These are phyloP conservation scores for Cynaeus angustus DNA, from an alignment of 2,888 invertebrate genomes.

Conservation along the genomic window DNA sequence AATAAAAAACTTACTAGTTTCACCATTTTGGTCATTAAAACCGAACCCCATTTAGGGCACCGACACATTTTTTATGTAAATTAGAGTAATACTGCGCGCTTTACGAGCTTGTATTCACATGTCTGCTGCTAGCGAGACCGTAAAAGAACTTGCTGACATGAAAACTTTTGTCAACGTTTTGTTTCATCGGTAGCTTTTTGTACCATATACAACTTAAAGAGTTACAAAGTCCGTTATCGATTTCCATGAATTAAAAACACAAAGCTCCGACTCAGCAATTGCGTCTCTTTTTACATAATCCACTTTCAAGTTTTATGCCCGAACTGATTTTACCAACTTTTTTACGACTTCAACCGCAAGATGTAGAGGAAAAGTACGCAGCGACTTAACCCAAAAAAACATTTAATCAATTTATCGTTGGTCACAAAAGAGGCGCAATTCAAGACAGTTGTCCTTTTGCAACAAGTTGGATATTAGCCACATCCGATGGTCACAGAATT, in stretches of 20 bases:
- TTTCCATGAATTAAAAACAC: conserved; percentile 29
- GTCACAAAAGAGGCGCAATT: not conserved
- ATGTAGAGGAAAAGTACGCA: no score
- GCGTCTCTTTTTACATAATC: conserved; percentile 22
- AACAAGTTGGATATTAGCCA: conserved; percentile 26
- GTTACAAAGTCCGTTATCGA: conserved; percentile 6
- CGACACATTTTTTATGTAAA: conserved; percentile 24
- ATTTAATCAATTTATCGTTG: not conserved
- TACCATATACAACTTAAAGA: not conserved
- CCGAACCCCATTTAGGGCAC: not conserved
- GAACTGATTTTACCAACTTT: conserved; percentile 10
- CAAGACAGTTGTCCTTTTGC: conserved; percentile 6
- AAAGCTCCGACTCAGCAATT: not conserved
- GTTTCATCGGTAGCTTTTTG: conserved; percentile 7
- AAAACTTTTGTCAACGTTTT: conserved; percentile 22
- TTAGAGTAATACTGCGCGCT: conserved; percentile 4
- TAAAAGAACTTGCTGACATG: conserved; percentile 24
- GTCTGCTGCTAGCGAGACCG: conserved; percentile 5
- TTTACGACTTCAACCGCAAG: conserved; percentile 32
- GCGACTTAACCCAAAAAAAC: conserved; percentile 3
- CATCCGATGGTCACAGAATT: not conserved
- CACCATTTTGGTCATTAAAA: not conserved
- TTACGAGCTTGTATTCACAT: conserved; percentile 24
- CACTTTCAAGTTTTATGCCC: conserved; percentile 19
- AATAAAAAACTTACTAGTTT: not conserved